Conservation (phyloP, 1,140 invertebrate genomes). For the Drosophila leontia region DNA sequence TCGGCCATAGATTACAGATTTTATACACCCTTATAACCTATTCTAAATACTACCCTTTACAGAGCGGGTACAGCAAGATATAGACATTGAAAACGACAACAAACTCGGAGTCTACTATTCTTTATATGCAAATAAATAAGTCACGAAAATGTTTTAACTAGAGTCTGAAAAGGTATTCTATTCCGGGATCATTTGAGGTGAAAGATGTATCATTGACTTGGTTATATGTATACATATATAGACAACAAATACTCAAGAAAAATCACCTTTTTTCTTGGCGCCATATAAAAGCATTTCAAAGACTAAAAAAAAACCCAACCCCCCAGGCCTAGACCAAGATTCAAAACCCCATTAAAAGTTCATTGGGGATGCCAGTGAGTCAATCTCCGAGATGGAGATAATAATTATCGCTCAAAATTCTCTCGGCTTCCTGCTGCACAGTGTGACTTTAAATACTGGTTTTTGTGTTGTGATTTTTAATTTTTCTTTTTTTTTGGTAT, state of each 20-base stretch:
- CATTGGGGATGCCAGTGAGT: conserved; percentile 41
- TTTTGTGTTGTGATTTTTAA: neutral
- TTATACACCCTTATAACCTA: no score
- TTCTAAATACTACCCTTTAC: no score
- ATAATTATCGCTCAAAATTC: conserved; percentile 9
- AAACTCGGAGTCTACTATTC: neutral
- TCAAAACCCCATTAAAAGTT: neutral
- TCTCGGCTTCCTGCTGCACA: conserved; percentile 29
- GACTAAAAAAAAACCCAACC: conserved; percentile 8
- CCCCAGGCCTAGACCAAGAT: neutral
- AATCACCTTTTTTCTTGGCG: neutral
- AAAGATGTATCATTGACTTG: neutral
- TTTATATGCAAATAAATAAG: conserved; percentile 19
- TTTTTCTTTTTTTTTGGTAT: neutral
- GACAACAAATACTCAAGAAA: neutral
- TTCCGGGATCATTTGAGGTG: conserved; percentile 2
- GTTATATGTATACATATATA: neutral
- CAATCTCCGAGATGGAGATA: conserved; percentile 6
- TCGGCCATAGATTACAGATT: no score
- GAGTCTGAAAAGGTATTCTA: neutral
- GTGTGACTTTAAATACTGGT: conserved; percentile 29
- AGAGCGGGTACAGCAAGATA: no score
- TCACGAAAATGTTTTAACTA: conserved; percentile 10
- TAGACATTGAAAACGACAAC: neutral
- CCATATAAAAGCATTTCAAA: neutral